These are phyloP conservation scores for Rhodinocichla rosea DNA, from an alignment of 2,113 vertebrate genomes.

Conservation along the genomic window DNA sequence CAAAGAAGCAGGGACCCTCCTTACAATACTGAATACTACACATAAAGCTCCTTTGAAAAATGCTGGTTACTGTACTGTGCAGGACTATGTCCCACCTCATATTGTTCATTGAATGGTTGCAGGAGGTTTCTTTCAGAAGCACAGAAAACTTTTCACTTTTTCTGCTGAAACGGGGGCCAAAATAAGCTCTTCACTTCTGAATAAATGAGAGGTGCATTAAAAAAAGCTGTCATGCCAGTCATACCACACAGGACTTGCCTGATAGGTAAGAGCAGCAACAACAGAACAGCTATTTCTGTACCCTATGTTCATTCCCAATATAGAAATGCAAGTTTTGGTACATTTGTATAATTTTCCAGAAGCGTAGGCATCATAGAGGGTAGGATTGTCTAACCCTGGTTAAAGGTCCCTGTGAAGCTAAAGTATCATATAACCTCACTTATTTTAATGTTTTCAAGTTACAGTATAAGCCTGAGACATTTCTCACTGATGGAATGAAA, in stretches of 20 bases:
- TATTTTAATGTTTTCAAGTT: background rate
- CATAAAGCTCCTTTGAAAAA: background rate
- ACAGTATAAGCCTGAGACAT: background rate
- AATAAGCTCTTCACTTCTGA: background rate
- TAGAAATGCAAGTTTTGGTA: background rate
- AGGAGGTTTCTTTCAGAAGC: background rate
- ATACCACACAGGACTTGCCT: background rate
- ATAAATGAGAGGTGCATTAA: background rate
- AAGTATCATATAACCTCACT: background rate
- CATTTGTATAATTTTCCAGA: background rate
- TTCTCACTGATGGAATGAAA: constrained; percentile 15
- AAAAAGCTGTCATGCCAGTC: background rate
- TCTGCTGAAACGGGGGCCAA: background rate
- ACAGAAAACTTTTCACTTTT: background rate
- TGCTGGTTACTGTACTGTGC: background rate
- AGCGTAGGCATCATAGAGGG: background rate
- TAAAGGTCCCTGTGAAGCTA: background rate
- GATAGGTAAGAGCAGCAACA: background rate
- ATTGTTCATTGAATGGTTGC: background rate
- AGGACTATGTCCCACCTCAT: background rate
- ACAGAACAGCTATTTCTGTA: background rate
- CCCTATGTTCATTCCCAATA: background rate
- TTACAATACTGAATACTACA: background rate
- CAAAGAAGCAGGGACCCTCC: background rate
- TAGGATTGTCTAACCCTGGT: background rate